Conservation (phyloP, 1,140 invertebrate species). For the Pomacea maculata region DNA sequence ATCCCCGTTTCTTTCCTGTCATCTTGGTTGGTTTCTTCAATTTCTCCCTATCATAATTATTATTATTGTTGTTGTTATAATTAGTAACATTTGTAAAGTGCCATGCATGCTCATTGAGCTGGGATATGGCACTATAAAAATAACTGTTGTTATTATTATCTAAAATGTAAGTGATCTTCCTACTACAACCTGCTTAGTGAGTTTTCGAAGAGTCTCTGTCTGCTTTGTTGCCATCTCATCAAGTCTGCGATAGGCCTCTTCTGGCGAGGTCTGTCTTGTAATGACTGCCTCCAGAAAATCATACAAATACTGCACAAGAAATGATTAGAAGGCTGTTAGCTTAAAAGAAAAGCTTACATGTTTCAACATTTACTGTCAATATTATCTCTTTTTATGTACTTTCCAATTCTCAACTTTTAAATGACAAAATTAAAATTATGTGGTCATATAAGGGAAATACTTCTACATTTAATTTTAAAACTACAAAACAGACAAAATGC, state of each 20-base stretch:
- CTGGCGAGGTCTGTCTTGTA: slow-evolving; percentile 95
- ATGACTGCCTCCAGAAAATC: slow-evolving; percentile 89
- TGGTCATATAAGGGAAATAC: not conserved
- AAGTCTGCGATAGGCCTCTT: slow-evolving; percentile 96
- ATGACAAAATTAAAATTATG: not conserved
- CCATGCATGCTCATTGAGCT: not conserved
- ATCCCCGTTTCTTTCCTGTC: too few species aligned
- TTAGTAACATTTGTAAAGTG: not conserved
- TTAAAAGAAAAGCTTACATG: too few species aligned
- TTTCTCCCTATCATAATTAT: too few species aligned
- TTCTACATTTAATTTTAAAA: not conserved
- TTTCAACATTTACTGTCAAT: too few species aligned
- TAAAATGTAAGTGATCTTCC: not conserved
- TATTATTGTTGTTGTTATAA: not conserved
- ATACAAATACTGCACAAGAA: slow-evolving; percentile 74
- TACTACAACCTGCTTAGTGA: slow-evolving; percentile 81
- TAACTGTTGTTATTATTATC: too few species aligned
- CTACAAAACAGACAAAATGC: not conserved
- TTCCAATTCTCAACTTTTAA: too few species aligned
- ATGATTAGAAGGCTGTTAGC: not conserved
- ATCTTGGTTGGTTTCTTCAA: too few species aligned
- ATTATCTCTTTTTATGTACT: too few species aligned
- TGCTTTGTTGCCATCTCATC: slow-evolving; percentile 93
- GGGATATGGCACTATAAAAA: too few species aligned
- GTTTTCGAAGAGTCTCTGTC: slow-evolving; percentile 88